Evolutionary conservation across 2,113 vertebrate genomes (phyloP), one percentile per base, ranked within the genome.

Genomic region (Gambusia holbrooki): DNA sequence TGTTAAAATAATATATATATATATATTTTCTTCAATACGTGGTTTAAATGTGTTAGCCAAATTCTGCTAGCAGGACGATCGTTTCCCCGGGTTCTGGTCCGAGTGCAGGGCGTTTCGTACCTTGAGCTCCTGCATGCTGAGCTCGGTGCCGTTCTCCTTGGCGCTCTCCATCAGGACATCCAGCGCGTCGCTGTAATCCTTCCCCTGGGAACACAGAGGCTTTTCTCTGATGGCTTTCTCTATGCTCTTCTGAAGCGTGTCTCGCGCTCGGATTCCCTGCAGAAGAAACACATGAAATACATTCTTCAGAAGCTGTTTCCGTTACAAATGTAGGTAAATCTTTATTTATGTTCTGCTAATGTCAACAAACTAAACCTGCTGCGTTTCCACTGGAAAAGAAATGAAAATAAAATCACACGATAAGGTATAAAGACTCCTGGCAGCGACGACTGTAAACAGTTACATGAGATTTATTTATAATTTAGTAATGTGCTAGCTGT

Each of bases 91-190:
- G 17, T 51, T 51, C 17, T 22, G 14, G 45, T 1, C 17, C 0
- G 45, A 22, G 48, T 8, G 4, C 6, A 8, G 19, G 19, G 17
- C 6, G 51, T 11, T 37, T 11, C 35, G 10, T 89, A 99, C 98
- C 98, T 98, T 99, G 65, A 99, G 93, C 77, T 99, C 98, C 89
- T 99, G 98, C 98, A 99, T 99, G 80, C 95, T 97, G 79, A 99
- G 94, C 90, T 99, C 97, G 22, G 96, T 94, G 77, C 97, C 96
- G 0, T 99, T 97, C 82, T 99, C 97, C 60, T 97, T 97, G 77
- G 97, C 97, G 0, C 98, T 99, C 83, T 97, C 96, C 1, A 99
- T 96, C 88, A 99, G 95, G 75, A 99, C 96, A 73, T 99, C 98
- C 89, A 99, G 85, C 0, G 98, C 98, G 0, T 99, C 98, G 0